Conservation (phyloP, 2,888 invertebrate species). For the Buathra laborator region DNA sequence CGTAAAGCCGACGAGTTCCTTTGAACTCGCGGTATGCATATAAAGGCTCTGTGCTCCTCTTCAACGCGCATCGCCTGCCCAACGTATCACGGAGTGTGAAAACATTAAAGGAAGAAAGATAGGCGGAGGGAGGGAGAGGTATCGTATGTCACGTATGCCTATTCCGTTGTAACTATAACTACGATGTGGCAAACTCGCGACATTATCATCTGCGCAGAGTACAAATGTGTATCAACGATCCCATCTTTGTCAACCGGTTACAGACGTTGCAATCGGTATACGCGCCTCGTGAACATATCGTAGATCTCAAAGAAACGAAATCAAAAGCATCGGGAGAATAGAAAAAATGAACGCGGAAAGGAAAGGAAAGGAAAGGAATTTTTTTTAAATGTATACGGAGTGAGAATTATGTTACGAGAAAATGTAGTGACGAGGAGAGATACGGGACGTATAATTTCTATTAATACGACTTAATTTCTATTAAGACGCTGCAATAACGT, state of each 20-base stretch:
- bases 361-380: too few relatives aligned
- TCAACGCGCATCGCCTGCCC: conserved; percentile 4
- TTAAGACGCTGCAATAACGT: too few relatives aligned
- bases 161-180: conserved; percentile 45
- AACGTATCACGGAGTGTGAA: conserved; percentile 27
- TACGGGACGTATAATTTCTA: too few relatives aligned
- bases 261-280: neutral
- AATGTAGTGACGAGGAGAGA: too few relatives aligned
- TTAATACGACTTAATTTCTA: too few relatives aligned
- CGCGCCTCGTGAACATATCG: conserved; percentile 4
- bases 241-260: conserved; percentile 5
- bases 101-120: conserved; percentile 50
- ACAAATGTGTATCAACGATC: neutral
- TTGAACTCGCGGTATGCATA: conserved; percentile 43
- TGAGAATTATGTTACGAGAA: too few relatives aligned
- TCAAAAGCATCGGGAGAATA: neutral
- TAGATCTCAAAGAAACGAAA: conserved; percentile 6
- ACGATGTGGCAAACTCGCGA: conserved; percentile 9
- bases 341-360: neutral
- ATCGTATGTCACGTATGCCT: conserved; percentile 3
- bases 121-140: conserved; percentile 4
- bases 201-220: conserved; percentile 15
- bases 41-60: neutral
- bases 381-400: too few relatives aligned
- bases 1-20: conserved; percentile 36